Evolutionary conservation across 2,113 vertebrate genomes (phyloP).

Genomic region (Platichthys flesus): DNA sequence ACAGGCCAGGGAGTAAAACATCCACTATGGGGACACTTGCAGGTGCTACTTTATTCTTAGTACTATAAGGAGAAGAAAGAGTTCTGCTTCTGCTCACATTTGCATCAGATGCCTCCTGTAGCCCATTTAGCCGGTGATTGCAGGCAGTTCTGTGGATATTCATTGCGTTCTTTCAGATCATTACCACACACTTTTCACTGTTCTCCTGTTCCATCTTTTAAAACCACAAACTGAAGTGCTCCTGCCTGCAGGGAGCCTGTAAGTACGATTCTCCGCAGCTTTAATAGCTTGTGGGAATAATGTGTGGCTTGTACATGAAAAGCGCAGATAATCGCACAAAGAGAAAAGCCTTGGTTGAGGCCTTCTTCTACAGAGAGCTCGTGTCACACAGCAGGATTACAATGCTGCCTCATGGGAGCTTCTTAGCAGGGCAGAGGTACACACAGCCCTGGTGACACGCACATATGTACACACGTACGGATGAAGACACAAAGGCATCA

Average conservation of each 20-base stretch:
- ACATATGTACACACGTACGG: conserved; percentile 10
- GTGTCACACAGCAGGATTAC: conserved; percentile 61
- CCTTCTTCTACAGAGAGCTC: conserved; percentile 55
- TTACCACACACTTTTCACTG: conserved; percentile 27
- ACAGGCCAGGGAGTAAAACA: conserved; percentile 31
- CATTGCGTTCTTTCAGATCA: conserved; percentile 20
- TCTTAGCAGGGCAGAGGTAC: conserved; percentile 48
- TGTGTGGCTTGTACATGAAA: conserved; percentile 61
- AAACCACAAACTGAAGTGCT: conserved; percentile 27
- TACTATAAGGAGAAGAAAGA: conserved; percentile 12
- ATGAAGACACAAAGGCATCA: conserved; percentile 37
- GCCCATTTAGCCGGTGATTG: conserved; percentile 10
- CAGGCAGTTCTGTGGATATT: background rate
- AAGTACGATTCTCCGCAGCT: conserved; percentile 48
- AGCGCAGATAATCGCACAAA: conserved; percentile 66
- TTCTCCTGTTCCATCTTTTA: background rate
- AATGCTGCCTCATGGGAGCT: conserved; percentile 58
- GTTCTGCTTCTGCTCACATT: conserved; percentile 24
- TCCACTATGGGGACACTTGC: conserved; percentile 10
- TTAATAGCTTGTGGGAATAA: conserved; percentile 65
- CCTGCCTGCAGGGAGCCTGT: conserved; percentile 26
- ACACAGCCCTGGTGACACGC: conserved; percentile 22
- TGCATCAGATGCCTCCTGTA: conserved; percentile 1
- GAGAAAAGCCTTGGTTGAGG: conserved; percentile 44
- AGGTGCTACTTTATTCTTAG: conserved; percentile 2